Conservation (phyloP, 1,140 invertebrate genomes). For the Calycopis cecrops region DNA sequence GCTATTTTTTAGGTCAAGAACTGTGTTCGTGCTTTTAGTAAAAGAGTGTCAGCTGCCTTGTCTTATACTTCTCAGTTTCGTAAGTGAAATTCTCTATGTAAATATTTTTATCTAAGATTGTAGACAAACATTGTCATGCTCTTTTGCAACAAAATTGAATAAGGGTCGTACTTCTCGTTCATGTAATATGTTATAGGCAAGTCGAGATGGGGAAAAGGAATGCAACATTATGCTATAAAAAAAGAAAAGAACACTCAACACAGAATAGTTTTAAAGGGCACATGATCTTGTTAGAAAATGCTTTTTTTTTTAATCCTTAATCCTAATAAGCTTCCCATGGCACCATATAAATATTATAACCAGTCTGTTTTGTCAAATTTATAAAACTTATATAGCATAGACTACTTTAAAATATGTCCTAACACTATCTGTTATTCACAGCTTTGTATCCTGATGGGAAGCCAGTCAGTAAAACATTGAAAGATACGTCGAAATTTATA, state of each 20-base stretch:
- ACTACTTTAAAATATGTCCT: conserved; percentile 2
- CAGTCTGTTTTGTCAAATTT: neutral
- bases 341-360: neutral
- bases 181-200: too few species aligned
- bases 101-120: too few species aligned
- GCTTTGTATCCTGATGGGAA: conserved; percentile 21
- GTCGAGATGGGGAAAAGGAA: too few species aligned
- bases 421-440: conserved; percentile 16
- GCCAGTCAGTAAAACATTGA: conserved; percentile 13
- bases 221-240: too few species aligned
- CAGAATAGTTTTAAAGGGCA: too few species aligned
- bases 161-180: too few species aligned
- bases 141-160: too few species aligned
- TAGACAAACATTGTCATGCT: too few species aligned
- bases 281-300: too few species aligned
- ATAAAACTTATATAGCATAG: neutral
- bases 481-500: conserved; percentile 19
- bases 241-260: too few species aligned
- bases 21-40: conserved; percentile 14
- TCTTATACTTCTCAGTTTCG: conserved; percentile 20
- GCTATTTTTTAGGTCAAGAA: conserved; percentile 21
- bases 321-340: neutral
- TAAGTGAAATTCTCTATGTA: too few species aligned
- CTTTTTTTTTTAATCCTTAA: neutral
- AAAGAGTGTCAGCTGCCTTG: conserved; percentile 16